Conservation (phyloP, 2,797 vertebrate genomes). For the Euthynnus affinis region DNA sequence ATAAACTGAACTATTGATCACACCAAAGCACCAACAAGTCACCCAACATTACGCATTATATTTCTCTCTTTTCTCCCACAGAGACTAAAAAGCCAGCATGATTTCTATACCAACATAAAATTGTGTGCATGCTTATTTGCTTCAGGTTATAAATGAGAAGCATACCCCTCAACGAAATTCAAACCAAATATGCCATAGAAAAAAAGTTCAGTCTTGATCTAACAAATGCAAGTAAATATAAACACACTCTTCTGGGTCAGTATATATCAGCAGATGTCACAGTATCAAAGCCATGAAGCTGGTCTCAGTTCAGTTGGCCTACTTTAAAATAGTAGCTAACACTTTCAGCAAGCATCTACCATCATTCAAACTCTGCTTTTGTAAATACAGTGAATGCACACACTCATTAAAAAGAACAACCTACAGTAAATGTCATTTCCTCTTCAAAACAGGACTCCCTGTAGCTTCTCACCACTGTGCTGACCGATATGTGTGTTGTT, state of each 20-base stretch:
- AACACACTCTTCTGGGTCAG: slow-evolving; percentile 43
- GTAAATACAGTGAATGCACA: not conserved
- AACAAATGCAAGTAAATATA: slow-evolving; percentile 45
- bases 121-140: not conserved
- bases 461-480: not conserved
- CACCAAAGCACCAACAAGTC: not conserved
- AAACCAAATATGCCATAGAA: slow-evolving; percentile 10
- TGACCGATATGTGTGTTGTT: slow-evolving; percentile 17
- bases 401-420: not conserved
- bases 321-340: slow-evolving; percentile 38
- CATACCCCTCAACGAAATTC: not conserved
- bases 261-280: slow-evolving; percentile 50
- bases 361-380: slow-evolving; percentile 15
- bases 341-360: slow-evolving; percentile 14
- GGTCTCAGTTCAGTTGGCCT: slow-evolving; percentile 23
- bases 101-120: not conserved
- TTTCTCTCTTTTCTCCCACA: not conserved
- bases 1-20: slow-evolving; percentile 20
- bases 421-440: slow-evolving; percentile 20
- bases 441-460: not conserved
- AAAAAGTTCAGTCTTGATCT: slow-evolving; percentile 13
- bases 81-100: not conserved
- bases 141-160: not conserved
- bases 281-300: slow-evolving; percentile 29
- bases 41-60: not conserved